Percentiles rank a stretch among this genome's conserved stretches.
These are phyloP conservation scores for Takifugu rubripes DNA, from an alignment of 2,797 vertebrate genomes.

Conservation along the genomic window DNA sequence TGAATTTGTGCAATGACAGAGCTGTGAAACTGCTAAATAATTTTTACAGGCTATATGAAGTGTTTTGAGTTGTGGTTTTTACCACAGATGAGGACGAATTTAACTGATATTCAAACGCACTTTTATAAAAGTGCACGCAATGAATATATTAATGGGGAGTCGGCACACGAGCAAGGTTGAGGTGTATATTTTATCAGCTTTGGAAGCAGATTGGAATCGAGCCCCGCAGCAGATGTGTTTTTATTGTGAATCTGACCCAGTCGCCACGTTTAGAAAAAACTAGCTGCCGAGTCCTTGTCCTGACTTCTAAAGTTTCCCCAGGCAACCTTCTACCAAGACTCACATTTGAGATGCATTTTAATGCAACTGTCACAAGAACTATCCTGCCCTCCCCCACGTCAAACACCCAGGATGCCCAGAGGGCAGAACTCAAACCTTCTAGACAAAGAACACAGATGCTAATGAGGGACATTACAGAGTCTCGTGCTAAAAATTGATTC, in stretches of 20 bases:
- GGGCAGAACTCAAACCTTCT: slow-evolving; percentile 24
- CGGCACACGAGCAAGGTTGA: slow-evolving; percentile 13
- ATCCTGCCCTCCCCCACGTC: slow-evolving; percentile 19
- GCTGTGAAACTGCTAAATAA: slow-evolving; percentile 38
- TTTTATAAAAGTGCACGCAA: slow-evolving; percentile 19
- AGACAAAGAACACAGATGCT: slow-evolving; percentile 7
- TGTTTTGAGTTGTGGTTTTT: not conserved
- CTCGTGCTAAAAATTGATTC: not conserved
- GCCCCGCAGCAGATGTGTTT: slow-evolving; percentile 17
- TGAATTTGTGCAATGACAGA: slow-evolving; percentile 51
- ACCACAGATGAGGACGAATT: not conserved
- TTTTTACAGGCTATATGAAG: not conserved
- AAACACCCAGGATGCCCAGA: slow-evolving; percentile 44
- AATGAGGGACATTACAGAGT: not conserved
- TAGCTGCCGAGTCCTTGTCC: slow-evolving; percentile 8
- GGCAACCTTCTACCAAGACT: slow-evolving; percentile 19
- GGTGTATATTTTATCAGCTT: slow-evolving; percentile 21
- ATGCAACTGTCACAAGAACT: slow-evolving; percentile 37
- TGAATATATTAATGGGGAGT: slow-evolving; percentile 16
- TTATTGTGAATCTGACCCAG: slow-evolving; percentile 16
- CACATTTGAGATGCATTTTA: slow-evolving; percentile 23
- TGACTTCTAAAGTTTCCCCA: slow-evolving; percentile 15
- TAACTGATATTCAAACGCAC: slow-evolving; percentile 5
- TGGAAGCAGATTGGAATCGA: slow-evolving; percentile 23
- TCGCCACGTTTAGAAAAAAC: slow-evolving; percentile 14